Evolutionary conservation across 2,797 vertebrate genomes (phyloP), one percentile per base, ranked within the genome.

Genomic region (Urosaurus nigricauda): DNA sequence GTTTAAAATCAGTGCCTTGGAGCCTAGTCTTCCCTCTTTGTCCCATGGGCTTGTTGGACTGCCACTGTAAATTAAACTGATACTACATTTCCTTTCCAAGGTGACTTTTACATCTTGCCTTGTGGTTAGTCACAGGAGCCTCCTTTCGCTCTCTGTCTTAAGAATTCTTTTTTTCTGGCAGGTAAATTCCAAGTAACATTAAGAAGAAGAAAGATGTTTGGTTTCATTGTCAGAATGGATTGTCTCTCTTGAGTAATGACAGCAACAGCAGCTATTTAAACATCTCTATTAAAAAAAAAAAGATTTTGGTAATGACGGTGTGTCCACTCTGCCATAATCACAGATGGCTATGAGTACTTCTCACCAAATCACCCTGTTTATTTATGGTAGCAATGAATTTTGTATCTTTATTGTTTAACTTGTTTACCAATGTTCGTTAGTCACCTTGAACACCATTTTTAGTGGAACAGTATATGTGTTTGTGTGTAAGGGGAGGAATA

Each of bases 221-320:
- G 85, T 60, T 91, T 87, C 91, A 79, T 82, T 88, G 87, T 86
- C 90, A 91, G 77, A 94, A 89, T 0, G 3, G 6, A 1, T 21
- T 87, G 86, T 85, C 88, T 87, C 79, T 80, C 63, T 35, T 29
- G 29, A 90, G 92, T 47, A n/a, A 85, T 84, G 75, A 79, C 0
- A 86, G 86, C 68, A 85, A 71, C 79, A 88, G 60, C 88, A 90
- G 88, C 35, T 86, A 75, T 88, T 75, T 85, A 84, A 65, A 86
- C 9, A 84, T 78, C 53, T 32, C 65, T 11, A 12, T 11, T 19
- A 5, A 1, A 84, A 29, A 21, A 63, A 19, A 90, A 29, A 79
- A 86, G 90, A 93, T 88, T 90, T 91, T 87, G 87, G 90, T 87
- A 92, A 83, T 75, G 90, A 84, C 81, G 71, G 80, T 63, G 83